Conservation (phyloP, 2,797 vertebrate species). For the Lagorchestes hirsutus region DNA sequence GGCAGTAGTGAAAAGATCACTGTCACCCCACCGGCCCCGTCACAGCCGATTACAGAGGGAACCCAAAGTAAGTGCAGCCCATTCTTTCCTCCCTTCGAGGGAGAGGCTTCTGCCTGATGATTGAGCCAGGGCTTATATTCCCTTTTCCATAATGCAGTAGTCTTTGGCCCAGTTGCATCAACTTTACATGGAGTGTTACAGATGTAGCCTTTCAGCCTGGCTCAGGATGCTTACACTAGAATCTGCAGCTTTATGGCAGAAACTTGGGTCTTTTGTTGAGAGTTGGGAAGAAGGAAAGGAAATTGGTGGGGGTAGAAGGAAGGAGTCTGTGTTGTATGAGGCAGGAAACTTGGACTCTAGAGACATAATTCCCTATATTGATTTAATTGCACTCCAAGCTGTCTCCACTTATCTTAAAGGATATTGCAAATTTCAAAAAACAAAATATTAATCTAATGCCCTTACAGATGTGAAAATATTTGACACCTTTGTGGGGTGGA, state of each 20-base stretch:
- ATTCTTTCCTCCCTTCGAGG: background rate
- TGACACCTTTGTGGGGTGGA: background rate
- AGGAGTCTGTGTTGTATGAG: background rate
- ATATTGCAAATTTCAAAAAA: background rate
- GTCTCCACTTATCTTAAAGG: background rate
- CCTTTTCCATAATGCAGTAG: background rate
- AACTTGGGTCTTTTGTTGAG: background rate
- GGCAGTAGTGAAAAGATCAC: conserved; percentile 92
- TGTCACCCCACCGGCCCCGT: conserved; percentile 90
- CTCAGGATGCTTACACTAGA: background rate
- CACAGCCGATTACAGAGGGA: conserved; percentile 90
- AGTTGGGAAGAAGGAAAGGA: background rate
- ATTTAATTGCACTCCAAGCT: background rate
- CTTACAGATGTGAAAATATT: background rate
- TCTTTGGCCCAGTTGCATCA: background rate
- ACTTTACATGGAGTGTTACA: background rate
- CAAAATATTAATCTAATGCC: background rate
- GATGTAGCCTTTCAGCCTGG: background rate
- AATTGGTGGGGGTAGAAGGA: background rate
- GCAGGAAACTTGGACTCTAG: background rate
- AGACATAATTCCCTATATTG: background rate
- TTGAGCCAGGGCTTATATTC: background rate
- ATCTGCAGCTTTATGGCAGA: background rate
- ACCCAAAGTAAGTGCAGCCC: conserved; percentile 87
- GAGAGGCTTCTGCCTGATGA: background rate